These are phyloP conservation scores for Lepilemur septentrionalis DNA, from an alignment of 2,797 vertebrate genomes.

Conservation along the genomic window DNA sequence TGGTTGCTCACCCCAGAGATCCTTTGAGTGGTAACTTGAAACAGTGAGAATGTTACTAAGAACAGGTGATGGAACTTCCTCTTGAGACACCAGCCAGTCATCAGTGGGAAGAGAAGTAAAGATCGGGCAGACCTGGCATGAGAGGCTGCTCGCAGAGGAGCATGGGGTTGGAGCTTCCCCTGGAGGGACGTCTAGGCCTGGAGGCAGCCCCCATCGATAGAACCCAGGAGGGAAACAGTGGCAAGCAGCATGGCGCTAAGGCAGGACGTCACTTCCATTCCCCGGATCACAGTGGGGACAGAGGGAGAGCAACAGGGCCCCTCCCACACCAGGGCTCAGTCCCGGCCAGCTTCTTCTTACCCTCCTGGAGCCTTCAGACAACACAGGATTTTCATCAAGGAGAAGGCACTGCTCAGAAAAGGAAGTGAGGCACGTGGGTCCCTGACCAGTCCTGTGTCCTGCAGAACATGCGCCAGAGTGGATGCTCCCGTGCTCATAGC, in stretches of 20 bases:
- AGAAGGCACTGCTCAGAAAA: background rate
- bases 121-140: fast-evolving
- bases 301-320: background rate
- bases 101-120: background rate
- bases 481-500: no score
- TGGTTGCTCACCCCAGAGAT: background rate
- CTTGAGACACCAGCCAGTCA: no score
- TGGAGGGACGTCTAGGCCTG: background rate
- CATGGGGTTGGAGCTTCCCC: background rate
- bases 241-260: no score
- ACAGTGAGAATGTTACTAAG: fast-evolving
- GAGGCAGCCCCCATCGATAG: background rate
- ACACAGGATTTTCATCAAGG: background rate
- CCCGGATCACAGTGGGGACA: no score
- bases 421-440: background rate
- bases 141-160: background rate
- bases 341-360: fast-evolving
- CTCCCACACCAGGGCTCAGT: background rate
- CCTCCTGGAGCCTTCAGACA: background rate
- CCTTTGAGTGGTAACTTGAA: background rate
- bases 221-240: background rate
- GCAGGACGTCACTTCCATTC: background rate
- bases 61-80: no score
- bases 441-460: background rate
- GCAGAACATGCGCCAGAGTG: background rate